Evolutionary conservation across 2,888 invertebrate species (phyloP), one percentile per base, ranked within the genome.

Genomic region (Athrips mouffetella): DNA sequence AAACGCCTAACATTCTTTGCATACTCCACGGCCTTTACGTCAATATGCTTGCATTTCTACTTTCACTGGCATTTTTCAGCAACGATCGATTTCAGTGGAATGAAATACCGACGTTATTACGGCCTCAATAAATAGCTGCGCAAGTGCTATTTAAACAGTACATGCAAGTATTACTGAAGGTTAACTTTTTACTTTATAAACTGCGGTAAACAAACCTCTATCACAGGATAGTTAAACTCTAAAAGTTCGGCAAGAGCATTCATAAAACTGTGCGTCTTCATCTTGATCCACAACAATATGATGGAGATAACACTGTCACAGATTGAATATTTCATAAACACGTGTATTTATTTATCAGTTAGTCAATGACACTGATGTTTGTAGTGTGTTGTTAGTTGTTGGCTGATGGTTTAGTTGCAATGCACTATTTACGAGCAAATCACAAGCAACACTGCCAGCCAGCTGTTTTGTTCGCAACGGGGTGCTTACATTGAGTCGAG

Each of bases 201-300:
- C n/a, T 15, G 3, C 2, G 35, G 1, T 3, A 25, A 44, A 44
- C 30, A 2, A 20, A 31, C 31, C 52, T 73, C 60, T 48, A 63
- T 47, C 42, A 65, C 48, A 41, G 75, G 75, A 63, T 72, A 73
- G 51, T 72, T 70, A 29, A 75, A 74, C 48, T 67, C 56, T 23
- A 71, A 45, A 10, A 80, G 59, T 40, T 65, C 59, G 53, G 71
- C 66, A 1, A 80, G 48, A 16, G 63, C 52, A 51, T 58, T 63
- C 16, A 70, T 49, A 15, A 76, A 50, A 45, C 61, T 57, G 40
- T 59, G 56, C 15, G 61, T 55, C 58, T 70, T 77, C 62, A 75
- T 75, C 54, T 65, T 73, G 47, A 35, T 23, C 33, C 33, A 35
- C 33, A 23, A 25, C 53, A 40, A 73, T 57, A 30, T 67, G 56